Evolutionary conservation across 2,113 vertebrate species (phyloP).

Genomic region (Corythornis madagascariensis): DNA sequence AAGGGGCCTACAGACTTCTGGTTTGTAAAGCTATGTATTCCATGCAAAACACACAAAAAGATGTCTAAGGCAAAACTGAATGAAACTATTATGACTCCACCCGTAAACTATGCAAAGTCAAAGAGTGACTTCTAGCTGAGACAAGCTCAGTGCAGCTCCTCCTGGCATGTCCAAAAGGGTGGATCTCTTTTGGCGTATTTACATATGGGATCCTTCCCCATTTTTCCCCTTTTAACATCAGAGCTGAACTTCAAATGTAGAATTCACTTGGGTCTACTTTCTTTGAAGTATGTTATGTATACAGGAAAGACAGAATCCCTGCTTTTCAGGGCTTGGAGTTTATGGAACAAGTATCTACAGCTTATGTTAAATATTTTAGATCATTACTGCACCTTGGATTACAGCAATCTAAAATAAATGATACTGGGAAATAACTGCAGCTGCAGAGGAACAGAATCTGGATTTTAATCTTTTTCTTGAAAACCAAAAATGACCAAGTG

Average conservation of each 20-base stretch:
- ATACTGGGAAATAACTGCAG: neutral
- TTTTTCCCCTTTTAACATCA: slow-evolving; percentile 57
- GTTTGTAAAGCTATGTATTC: neutral
- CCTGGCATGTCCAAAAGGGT: slow-evolving; percentile 50
- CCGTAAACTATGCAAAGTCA: slow-evolving; percentile 51
- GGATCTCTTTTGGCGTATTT: slow-evolving; percentile 38
- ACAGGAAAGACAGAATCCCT: slow-evolving; percentile 50
- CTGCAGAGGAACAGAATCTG: neutral
- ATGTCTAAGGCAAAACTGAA: neutral
- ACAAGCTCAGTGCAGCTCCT: slow-evolving; percentile 56
- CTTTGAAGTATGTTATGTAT: slow-evolving; percentile 66
- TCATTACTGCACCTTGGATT: slow-evolving; percentile 41
- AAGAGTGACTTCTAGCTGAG: slow-evolving; percentile 64
- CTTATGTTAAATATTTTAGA: slow-evolving; percentile 50
- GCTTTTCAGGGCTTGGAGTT: slow-evolving; percentile 52
- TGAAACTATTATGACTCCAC: slow-evolving; percentile 56
- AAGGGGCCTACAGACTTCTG: neutral
- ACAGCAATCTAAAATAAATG: slow-evolving; percentile 35
- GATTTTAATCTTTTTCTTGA: slow-evolving; percentile 1
- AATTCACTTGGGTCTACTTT: slow-evolving; percentile 36
- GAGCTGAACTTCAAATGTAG: slow-evolving; percentile 62
- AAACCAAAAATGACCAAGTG: neutral
- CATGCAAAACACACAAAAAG: neutral
- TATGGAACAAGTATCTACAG: slow-evolving; percentile 60
- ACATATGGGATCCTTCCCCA: slow-evolving; percentile 40